Evolutionary conservation across 2,797 vertebrate genomes (phyloP).

Genomic region (Vireo griseus): DNA sequence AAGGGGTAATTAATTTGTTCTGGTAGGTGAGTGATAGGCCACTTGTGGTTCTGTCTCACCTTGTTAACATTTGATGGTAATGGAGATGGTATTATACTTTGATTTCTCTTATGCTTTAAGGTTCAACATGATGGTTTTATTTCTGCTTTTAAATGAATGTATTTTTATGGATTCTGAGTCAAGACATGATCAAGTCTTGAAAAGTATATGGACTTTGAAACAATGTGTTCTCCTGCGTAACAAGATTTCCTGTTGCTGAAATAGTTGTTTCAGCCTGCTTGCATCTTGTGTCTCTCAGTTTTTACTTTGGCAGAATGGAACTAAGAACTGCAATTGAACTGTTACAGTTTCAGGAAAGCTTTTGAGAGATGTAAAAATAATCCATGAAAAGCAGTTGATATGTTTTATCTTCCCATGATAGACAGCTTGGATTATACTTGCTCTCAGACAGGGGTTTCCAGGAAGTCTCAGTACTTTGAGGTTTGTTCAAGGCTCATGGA

Average conservation of each 20-base stretch:
- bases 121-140: neutral
- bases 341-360: neutral
- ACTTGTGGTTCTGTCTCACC: constrained; percentile 39
- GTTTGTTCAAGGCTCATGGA: neutral
- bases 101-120: neutral
- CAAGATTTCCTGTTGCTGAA: neutral
- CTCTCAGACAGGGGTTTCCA: neutral
- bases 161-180: neutral
- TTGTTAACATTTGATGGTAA: constrained; percentile 7
- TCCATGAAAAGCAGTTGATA: neutral
- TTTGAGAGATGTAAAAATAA: neutral
- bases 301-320: neutral
- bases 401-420: neutral
- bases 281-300: neutral
- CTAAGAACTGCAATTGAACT: neutral
- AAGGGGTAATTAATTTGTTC: constrained; percentile 72
- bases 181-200: neutral
- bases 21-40: constrained; percentile 54
- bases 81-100: neutral
- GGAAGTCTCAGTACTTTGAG: neutral
- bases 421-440: neutral
- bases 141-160: neutral
- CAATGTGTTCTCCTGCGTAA: neutral
- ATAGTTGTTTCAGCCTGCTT: neutral
- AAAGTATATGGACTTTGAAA: neutral